A percentile compares a stretch with the other conserved stretches of the same genome.
Evolutionary conservation across 2,797 vertebrate genomes (phyloP).

Genomic region (Micromesistius poutassou): DNA sequence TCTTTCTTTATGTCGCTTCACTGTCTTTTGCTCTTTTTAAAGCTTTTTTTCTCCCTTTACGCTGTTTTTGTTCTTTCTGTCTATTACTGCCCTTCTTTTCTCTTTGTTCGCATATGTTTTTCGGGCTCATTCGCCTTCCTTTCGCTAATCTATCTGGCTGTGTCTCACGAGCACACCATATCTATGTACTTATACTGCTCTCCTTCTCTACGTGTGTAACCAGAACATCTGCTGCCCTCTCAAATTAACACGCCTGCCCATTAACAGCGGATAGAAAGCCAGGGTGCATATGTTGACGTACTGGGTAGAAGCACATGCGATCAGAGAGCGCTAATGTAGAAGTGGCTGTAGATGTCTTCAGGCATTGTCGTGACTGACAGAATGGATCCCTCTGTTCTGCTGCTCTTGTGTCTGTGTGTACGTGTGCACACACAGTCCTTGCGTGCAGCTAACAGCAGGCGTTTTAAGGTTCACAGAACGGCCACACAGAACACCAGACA

Average conservation of each 20-base stretch:
- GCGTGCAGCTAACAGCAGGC: constrained; percentile 39
- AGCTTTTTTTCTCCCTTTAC: too few relatives aligned
- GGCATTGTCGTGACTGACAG: constrained; percentile 74
- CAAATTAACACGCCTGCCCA: constrained; percentile 5
- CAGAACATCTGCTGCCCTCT: neutral
- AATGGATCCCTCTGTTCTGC: constrained; percentile 72
- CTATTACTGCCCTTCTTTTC: neutral
- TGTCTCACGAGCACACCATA: neutral
- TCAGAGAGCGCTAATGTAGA: constrained; percentile 63
- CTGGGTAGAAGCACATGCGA: constrained; percentile 20
- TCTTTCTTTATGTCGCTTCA: neutral
- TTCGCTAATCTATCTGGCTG: neutral
- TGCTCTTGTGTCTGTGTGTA: constrained; percentile 13
- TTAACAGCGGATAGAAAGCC: constrained; percentile 16
- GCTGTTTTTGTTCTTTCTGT: neutral
- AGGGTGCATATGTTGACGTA: constrained; percentile 18
- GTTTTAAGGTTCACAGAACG: constrained; percentile 52
- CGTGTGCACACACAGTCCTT: constrained; percentile 28
- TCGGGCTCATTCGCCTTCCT: constrained; percentile 14
- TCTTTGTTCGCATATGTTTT: constrained; percentile 14
- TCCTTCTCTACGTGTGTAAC: neutral
- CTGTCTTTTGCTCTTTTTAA: neutral
- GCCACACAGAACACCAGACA: constrained; percentile 31
- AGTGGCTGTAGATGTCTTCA: constrained; percentile 70
- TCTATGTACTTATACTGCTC: neutral